Evolutionary conservation across 2,888 invertebrate genomes (phyloP), one percentile per base, ranked within the genome.

Genomic region (Phaonia tiefii): DNA sequence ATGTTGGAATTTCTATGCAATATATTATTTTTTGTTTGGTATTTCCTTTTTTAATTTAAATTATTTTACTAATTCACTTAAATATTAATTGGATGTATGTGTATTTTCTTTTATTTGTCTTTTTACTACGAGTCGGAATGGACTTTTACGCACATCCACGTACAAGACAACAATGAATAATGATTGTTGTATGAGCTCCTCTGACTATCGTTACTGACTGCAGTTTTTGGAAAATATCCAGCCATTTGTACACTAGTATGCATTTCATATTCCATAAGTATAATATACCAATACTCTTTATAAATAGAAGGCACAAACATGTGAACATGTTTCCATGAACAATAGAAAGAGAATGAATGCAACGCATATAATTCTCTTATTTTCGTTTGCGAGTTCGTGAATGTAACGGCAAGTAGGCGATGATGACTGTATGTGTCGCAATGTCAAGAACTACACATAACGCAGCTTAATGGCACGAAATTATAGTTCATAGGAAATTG

Each of bases 101-200:
- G n/a, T 42, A 42, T 63, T 39, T 37, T n/a, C n/a, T 63, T 63
- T 42, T 42, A 15, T 15, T 26, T 15, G 22, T 2, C 13, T 10
- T 42, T 51, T 20, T 63, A 13, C n/a, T 63, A 22, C 22, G 13
- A 63, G 11, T 13, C 63, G 42, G 4, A 8, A 31, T 42, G 42
- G 42, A 63, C 13, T 37, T 42, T 63, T 42, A 37, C 17, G 13
- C 63, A 39, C 42, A 39, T 63, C 42, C 39, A 39, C 42, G 15
- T 20, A 20, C 42, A 37, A 42, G 11, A 11, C 17, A 63, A 63
- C 42, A 63, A 63, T 63, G 63, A 63, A 39, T 63, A 39, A 42
- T 63, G 63, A 20, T 63, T 22, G 17, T 60, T 22, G 17, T 60
- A 15, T 22, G 39, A 31, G 42, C 42, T 63, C 15, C 17, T 17